Conservation (phyloP, 2,797 vertebrate species). For the Heteromormyrus szaboi region DNA sequence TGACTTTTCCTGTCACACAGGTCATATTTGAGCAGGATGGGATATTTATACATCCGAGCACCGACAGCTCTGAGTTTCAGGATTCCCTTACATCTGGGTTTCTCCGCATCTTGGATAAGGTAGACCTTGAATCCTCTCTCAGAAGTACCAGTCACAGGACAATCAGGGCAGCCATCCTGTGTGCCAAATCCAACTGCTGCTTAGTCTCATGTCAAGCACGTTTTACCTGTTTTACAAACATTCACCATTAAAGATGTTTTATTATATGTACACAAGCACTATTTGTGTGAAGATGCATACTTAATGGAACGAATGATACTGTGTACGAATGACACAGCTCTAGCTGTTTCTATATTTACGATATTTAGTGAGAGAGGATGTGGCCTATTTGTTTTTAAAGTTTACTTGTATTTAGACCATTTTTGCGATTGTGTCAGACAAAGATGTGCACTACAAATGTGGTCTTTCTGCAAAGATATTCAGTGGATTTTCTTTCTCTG, state of each 20-base stretch:
- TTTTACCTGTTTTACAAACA: neutral
- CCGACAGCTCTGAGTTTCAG: conserved; percentile 72
- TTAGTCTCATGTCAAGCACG: neutral
- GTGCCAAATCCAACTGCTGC: neutral
- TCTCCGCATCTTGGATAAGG: conserved; percentile 84
- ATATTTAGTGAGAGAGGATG: neutral
- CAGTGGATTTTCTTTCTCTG: conserved; percentile 22
- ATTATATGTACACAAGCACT: neutral
- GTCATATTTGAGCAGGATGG: conserved; percentile 85
- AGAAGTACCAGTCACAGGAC: neutral
- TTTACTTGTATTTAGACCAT: neutral
- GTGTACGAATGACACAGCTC: neutral
- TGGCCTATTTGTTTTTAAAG: neutral
- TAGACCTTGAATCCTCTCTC: conserved; percentile 39
- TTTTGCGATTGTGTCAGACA: neutral
- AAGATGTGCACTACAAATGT: neutral
- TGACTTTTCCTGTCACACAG: conserved; percentile 48
- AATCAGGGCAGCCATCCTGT: neutral
- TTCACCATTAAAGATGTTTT: neutral
- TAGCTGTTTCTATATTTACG: neutral
- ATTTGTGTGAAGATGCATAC: neutral
- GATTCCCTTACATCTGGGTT: conserved; percentile 78
- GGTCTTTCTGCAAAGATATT: neutral
- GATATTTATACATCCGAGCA: conserved; percentile 80
- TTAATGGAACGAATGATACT: neutral